These are phyloP conservation scores for Odontomyia ornata DNA, from an alignment of 2,888 invertebrate genomes.

Conservation along the genomic window DNA sequence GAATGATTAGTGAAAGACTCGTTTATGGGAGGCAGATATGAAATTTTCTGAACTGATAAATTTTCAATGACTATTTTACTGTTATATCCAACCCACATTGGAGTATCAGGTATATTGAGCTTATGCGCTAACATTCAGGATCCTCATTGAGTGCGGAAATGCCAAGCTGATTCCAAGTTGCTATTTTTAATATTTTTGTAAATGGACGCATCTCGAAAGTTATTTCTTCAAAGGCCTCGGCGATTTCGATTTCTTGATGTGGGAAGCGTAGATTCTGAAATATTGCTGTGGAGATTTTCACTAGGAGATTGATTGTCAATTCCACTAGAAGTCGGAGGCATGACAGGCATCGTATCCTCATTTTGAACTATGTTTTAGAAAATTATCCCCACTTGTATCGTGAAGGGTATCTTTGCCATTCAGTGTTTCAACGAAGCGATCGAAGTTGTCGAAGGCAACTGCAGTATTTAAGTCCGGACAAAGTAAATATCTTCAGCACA, in stretches of 20 bases:
- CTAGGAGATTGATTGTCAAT: no score
- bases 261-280: no score
- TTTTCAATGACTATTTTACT: constrained; percentile 52
- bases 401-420: background rate
- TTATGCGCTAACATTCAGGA: constrained; percentile 43
- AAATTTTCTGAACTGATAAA: constrained; percentile 53
- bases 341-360: background rate
- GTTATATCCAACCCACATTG: constrained; percentile 56
- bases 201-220: no score
- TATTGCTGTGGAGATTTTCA: no score
- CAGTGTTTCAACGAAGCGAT: background rate
- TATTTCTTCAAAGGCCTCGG: no score
- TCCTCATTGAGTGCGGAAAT: background rate
- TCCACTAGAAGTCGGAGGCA: background rate
- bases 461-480: constrained; percentile 47
- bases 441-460: constrained; percentile 51
- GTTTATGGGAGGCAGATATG: constrained; percentile 56
- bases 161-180: background rate
- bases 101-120: constrained; percentile 49
- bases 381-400: background rate
- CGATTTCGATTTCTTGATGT: no score
- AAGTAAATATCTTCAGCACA: constrained; percentile 50
- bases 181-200: background rate
- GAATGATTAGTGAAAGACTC: constrained; percentile 54
- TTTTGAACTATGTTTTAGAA: background rate